Base-by-base conservation (phyloP, 2,797 vertebrate species). In the Simalia tracyae region DNA sequence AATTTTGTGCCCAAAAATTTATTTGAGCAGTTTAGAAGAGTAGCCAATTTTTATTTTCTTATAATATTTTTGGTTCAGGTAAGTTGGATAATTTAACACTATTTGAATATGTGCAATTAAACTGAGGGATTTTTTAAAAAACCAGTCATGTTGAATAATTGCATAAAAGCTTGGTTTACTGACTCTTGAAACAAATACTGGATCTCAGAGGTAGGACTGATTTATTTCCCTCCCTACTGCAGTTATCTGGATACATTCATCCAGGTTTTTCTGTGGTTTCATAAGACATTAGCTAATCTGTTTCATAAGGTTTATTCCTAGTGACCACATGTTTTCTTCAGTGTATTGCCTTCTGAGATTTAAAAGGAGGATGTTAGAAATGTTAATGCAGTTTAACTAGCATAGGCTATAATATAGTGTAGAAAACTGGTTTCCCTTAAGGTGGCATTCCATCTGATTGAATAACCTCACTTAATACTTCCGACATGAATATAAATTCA, bases 41-140 rank as follows among this genome's bases (percentile, higher is more conserved):
- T 99, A 97, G 99, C 99, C 96, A 99, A 99, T 97, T 99, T 99
- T 97, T 99, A 99, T 96, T 99, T 99, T 96, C 98, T 99, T 96
- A 99, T 99, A 94, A 99, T 99, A 97, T 99, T 99, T 98, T 99
- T 99, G 93, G 99, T 99, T 96, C 99, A 99, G 99, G 99, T 99
- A 98, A 98, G 98, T 95, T 96, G 92, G 92, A 54, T 94, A 81
- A 91, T 26, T 90, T 1, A 50, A 36, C 12, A 7, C 46, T 42
- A 26, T 50, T 84, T 59, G 86, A 92, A 28, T 12, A 46, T 86
- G 8, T 89, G 15, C 31, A 66, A 60, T 22, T 88, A 26, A 86
- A 59, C 50, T 50, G 9, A 36, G 60, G 14, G n/a, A 12, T n/a
- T 17, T 61, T 91, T 56, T n/a, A 4, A 2, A 24, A 24, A n/a